Evolutionary conservation across 2,797 vertebrate species (phyloP).

Genomic region (Picus viridis): DNA sequence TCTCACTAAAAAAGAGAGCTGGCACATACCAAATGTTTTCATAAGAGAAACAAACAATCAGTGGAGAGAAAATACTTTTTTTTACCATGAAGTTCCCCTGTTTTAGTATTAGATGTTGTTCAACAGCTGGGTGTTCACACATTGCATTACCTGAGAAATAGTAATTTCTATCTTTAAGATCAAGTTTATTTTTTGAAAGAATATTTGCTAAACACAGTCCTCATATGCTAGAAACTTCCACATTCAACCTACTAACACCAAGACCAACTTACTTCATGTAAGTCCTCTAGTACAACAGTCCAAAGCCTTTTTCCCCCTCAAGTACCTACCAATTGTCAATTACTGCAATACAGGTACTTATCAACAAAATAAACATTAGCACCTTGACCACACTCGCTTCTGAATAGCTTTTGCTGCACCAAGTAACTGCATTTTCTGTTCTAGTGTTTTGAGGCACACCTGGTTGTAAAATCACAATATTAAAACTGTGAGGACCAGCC

Average conservation of each 20-base stretch:
- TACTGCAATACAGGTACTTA: not conserved
- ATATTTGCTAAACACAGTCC: not conserved
- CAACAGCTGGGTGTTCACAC: not conserved
- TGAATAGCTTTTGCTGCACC: not conserved
- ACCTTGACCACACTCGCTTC: not conserved
- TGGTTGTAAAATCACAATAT: not conserved
- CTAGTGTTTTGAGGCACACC: not conserved
- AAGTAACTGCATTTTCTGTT: not conserved
- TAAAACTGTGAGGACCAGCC: not conserved
- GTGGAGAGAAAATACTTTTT: not conserved
- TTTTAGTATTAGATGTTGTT: not conserved
- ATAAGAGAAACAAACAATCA: not conserved
- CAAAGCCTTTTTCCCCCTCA: not conserved
- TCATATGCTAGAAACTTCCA: not conserved
- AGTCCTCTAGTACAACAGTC: not conserved
- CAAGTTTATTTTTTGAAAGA: not conserved
- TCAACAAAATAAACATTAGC: not conserved
- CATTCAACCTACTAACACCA: not conserved
- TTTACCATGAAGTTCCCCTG: not conserved
- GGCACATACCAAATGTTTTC: not conserved
- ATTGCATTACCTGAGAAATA: not conserved
- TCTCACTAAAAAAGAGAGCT: not conserved
- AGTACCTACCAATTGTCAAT: not conserved
- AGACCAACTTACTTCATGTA: not conserved
- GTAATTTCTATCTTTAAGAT: not conserved